Base-by-base conservation (phyloP, 2,888 invertebrate species). In the Lasioglossum marginatum region DNA sequence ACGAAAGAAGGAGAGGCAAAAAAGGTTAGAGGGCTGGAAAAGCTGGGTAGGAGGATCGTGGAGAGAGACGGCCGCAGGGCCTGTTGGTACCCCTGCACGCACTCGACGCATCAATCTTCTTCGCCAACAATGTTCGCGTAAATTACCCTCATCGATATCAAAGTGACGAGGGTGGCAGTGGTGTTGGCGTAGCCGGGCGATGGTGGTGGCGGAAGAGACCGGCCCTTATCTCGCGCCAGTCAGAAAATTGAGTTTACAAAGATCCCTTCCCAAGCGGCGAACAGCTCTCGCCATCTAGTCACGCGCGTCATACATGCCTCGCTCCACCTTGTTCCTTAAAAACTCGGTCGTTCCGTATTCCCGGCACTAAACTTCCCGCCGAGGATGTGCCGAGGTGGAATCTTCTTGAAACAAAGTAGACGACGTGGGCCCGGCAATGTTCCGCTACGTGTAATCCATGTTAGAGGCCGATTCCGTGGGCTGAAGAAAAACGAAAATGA, bases 111-210 rank as follows among this genome's bases (percentile, higher is more conserved):
- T 94, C 94, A 94, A 94, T 94, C 94, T 94, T 94, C 93, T 93
- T 94, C 92, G 91, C 93, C 93, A 92, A 93, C 94, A 93, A 93
- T 93, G 93, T 93, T 92, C 93, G 92, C 94, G 93, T 94, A 94
- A 94, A 94, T 94, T 94, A 94, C 94, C 94, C 93, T 94, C 94
- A 93, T 94, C 94, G 94, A 94, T 94, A 94, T 93, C 93, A 93
- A 92, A 93, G 93, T 90, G 92, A 92, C 91, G 90, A 92, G 89
- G 91, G 90, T 84, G 90, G 86, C 87, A 79, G 78, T 78, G 86
- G 85, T 43, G 82, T 76, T 43, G 77, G 57, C 40, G 82, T 60
- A 79, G 70, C 68, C 71, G 66, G 74, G 84, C 77, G 85, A 88
- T 66, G 83, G 73, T 66, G 83, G 81, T 71, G 87, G 84, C 79